Conservation (phyloP, 37 sponge, comb jelly and placozoan genomes). For the Axinella damicornis region DNA sequence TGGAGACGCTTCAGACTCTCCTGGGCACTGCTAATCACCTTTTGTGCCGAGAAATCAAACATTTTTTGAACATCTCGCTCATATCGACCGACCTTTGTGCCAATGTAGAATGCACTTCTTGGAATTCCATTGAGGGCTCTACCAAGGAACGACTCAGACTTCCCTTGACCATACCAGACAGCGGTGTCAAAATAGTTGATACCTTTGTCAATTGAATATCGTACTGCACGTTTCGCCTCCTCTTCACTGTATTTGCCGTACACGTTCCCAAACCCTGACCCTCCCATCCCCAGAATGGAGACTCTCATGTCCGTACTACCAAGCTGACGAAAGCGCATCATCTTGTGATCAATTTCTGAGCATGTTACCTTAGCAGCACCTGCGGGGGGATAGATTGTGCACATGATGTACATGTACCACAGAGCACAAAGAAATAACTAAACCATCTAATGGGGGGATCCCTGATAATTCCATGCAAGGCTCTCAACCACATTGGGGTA, state of each 20-base stretch:
- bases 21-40: slow-evolving; percentile 50
- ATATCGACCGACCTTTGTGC: slow-evolving; percentile 92
- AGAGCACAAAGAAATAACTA: too few relatives aligned
- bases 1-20: slow-evolving; percentile 78
- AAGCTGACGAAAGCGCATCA: slow-evolving; percentile 72
- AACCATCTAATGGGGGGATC: too few relatives aligned
- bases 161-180: slow-evolving; percentile 92
- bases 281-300: slow-evolving; percentile 84
- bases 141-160: slow-evolving; percentile 87
- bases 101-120: slow-evolving; percentile 74
- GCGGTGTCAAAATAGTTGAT: slow-evolving; percentile 95
- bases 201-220: slow-evolving; percentile 67
- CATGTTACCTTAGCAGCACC: too few relatives aligned
- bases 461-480: too few relatives aligned
- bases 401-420: too few relatives aligned
- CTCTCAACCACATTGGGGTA: too few relatives aligned
- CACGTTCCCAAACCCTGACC: slow-evolving; percentile 85
- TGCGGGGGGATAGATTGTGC: too few relatives aligned
- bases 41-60: slow-evolving; percentile 90
- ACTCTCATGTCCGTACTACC: slow-evolving; percentile 80
- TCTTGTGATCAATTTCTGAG: too few relatives aligned
- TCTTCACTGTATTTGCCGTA: slow-evolving; percentile 64
- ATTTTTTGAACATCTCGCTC: slow-evolving; percentile 54
- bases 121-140: slow-evolving; percentile 69
- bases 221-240: slow-evolving; percentile 33